Evolutionary conservation across 2,888 invertebrate genomes (phyloP), one percentile per base, ranked within the genome.

Genomic region (Phengaris alcon): DNA sequence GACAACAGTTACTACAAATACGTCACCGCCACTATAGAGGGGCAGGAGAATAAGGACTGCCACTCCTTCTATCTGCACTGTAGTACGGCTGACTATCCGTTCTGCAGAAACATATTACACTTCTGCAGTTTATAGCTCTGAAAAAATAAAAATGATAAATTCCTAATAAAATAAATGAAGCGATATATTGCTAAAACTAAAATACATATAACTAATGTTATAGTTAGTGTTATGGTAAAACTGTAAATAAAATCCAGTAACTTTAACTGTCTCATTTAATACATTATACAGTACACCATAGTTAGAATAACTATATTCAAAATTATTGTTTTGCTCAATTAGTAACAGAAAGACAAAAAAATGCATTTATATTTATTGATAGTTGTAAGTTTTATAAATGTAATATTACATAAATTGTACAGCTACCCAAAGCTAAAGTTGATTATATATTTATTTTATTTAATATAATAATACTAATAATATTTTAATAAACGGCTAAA

Each of bases 31-130:
- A 97, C 97, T 0, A 94, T 97, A 81, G 96, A 97, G 82, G 97
- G 97, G 0, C 97, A 97, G 85, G 97, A 97, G 80, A 95, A 96
- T 81, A 95, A 96, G 79, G 96, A 97, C 84, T 97, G 97, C 82
- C 81, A 95, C 1, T 85, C 90, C 78, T 84, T 95, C 2, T 97
- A 97, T 87, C 95, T 96, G 1, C 87, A 95, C 75, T 97, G 97
- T 87, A 93, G 94, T 75, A 94, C 96, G 75, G 95, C 95, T 82
- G 35, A 15, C 0, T 15, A 15, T 8, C 7, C 8, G 7, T 57
- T 57, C 57, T 57, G 57, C 9, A 57, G 15, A 8, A 57, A 15
- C 3, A 57, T 15, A 57, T 15, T 8, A 9, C 0, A 48, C 48
- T 48, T 48, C 48, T 48, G 48, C 48, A 48, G 48, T 5, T 48